phyloP scores from a whole-genome alignment of 2,888 invertebrate genomes.

The Caenorhabditis imperialis region DNA sequence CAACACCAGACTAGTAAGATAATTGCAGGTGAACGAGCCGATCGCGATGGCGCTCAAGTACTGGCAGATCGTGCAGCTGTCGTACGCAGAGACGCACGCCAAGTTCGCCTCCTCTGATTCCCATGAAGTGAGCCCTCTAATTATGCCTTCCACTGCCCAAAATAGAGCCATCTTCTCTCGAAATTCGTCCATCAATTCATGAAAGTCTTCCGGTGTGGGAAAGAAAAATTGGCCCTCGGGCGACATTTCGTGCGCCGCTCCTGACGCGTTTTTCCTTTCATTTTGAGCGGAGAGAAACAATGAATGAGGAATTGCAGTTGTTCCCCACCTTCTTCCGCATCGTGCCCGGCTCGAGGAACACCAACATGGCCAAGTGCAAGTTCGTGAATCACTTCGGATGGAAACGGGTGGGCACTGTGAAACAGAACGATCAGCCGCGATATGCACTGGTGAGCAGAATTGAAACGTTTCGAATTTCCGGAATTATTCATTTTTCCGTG shows the following conservation, averaged over 20 bases:
- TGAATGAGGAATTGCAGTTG: conserved; percentile 64
- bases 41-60: conserved; percentile 83
- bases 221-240: conserved; percentile 47
- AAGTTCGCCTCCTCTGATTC: conserved; percentile 76
- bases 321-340: conserved; percentile 77
- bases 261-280: background rate
- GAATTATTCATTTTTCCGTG: conserved; percentile 34
- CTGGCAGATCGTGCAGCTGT: conserved; percentile 89
- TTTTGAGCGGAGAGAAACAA: conserved; percentile 26
- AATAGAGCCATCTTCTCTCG: conserved; percentile 21
- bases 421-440: conserved; percentile 91
- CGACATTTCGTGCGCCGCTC: conserved; percentile 10
- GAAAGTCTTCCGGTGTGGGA: conserved; percentile 53
- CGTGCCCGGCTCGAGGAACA: conserved; percentile 74
- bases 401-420: conserved; percentile 96
- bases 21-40: conserved; percentile 74
- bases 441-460: conserved; percentile 89
- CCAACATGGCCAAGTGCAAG: conserved; percentile 81
- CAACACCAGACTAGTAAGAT: no score
- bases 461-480: conserved; percentile 1
- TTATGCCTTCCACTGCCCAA: no score
- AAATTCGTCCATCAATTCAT: conserved; percentile 24
- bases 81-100: conserved; percentile 77
- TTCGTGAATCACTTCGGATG: conserved; percentile 93
- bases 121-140: conserved; percentile 64